Base-by-base conservation (phyloP, 2,888 invertebrate species). In the Ecliptopera silaceata region DNA sequence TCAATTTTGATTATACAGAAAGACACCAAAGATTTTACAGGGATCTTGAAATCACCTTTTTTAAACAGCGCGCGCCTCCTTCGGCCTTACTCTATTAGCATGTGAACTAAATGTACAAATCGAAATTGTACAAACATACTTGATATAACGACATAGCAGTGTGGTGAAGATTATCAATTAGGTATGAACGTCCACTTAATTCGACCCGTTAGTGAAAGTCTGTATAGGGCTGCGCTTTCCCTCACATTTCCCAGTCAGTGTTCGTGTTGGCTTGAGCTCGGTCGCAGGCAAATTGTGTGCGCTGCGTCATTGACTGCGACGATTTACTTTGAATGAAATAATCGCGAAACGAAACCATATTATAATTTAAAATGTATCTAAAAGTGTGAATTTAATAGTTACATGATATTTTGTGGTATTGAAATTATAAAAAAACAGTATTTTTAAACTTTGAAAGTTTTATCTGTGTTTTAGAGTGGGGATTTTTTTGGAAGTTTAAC, bases 161-260 rank as follows among this genome's bases (percentile, higher is more conserved):
- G 17, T 11, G 1, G 11, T 38, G 18, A 11, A 41, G 3, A 22
- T 11, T 18, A 8, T 42, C 15, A n/a, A 43, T 43, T n/a, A 11
- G 41, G 15, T 17, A 18, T 38, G 18, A 29, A 38, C 18, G 29
- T 50, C 49, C 29, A 48, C 44, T 54, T 46, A 32, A 39, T 42
- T 51, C 36, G 34, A 41, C 47, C 26, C 15, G 38, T 38, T 22
- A 61, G 57, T 65, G 56, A 60, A 61, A 39, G 51, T 61, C 63
- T 70, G 72, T 71, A 76, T 26, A 75, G 77, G 75, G 69, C 69
- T 70, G 68, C 68, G 74, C 69, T 75, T 72, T 74, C 69, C 66
- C 63, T 71, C 68, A 59, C 41, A 67, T 69, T 73, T 70, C 65
- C 58, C 70, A 71, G 73, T 77, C 82, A 84, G 84, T 84, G 70